Base-by-base conservation (phyloP, 2,888 invertebrate genomes). In the Geophilus truncorum region DNA sequence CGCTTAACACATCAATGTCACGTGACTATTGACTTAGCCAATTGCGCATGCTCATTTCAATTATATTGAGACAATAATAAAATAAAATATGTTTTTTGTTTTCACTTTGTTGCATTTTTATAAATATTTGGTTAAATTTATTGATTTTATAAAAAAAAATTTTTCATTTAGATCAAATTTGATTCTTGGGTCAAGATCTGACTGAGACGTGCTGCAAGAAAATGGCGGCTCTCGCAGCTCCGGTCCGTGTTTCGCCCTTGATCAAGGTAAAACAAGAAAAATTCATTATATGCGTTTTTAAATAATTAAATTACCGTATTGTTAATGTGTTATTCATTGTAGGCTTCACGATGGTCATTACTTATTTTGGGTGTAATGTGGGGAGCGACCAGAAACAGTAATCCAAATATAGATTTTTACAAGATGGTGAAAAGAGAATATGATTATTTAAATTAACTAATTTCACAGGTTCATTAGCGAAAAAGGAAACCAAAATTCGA, bases 281-380 rank as follows among this genome's bases (percentile, higher is more conserved):
- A 9, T 62, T n/a, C 10, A 62, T 62, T 62, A 18, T 62, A 10
- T 21, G 21, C 21, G 10, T 62, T 62, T 57, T 57, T 62, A 10
- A 3, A 23, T 62, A 10, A 10, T 62, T 18, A n/a, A 12, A 62
- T 1, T 1, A 62, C 21, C 10, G 21, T 23, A n/a, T 62, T 62
- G 18, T 5, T n/a, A n/a, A 23, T 62, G 15, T 62, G 10, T 57
- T 62, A n/a, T 82, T 62, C 80, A 82, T 85, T 89, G 9, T 87
- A 94, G 93, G 93, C 94, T 85, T 92, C 92, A 81, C 90, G 95
- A 86, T 95, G 94, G 94, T 92, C 92, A 81, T 89, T 94, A 85
- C 89, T 95, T 2, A 86, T 90, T 0, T 89, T 90, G 0, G 95
- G 95, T 34, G 88, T 95, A 83, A 85, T 91, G 0, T 95, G 94